A percentile compares a stretch with the other conserved stretches of the same genome.
phyloP scores from a whole-genome alignment of 1,140 invertebrate genomes.

The Ectropis grisescens region DNA sequence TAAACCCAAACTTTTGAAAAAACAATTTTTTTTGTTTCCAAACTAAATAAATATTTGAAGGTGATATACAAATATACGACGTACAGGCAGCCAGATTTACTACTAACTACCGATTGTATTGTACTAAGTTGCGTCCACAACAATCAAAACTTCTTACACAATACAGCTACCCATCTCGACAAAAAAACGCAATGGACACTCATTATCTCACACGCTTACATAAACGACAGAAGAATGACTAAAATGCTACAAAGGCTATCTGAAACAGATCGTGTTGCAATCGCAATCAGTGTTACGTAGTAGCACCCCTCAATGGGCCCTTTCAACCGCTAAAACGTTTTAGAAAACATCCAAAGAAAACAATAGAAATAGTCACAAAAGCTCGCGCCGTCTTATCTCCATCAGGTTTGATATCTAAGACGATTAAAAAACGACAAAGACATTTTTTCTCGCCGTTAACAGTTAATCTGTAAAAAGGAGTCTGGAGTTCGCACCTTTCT shows the following conservation, averaged over 20 bases:
- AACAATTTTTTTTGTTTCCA: no score
- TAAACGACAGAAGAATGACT: no score
- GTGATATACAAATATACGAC: no score
- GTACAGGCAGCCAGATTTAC: no score
- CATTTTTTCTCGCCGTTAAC: conserved; percentile 52
- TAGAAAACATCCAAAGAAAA: conserved; percentile 37
- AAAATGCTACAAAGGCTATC: conserved; percentile 21
- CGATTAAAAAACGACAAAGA: conserved; percentile 48
- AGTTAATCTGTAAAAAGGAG: conserved; percentile 43
- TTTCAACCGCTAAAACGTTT: conserved; percentile 49
- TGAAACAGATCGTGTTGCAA: conserved; percentile 28
- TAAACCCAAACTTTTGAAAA: no score
- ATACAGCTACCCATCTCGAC: no score
- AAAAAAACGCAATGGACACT: no score
- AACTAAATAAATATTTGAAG: no score
- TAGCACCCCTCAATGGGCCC: conserved; percentile 33
- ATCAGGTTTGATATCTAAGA: conserved; percentile 46
- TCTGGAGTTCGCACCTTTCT: conserved; percentile 46
- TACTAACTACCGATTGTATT: no score
- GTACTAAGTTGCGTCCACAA: no score
- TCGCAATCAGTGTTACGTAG: conserved; percentile 26
- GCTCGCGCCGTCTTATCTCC: conserved; percentile 32
- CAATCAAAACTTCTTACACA: no score
- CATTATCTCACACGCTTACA: no score
- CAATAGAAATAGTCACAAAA: conserved; percentile 37